Evolutionary conservation across 2,888 invertebrate species (phyloP), one percentile per base, ranked within the genome.

Genomic region (Chymomyza procnemis): DNA sequence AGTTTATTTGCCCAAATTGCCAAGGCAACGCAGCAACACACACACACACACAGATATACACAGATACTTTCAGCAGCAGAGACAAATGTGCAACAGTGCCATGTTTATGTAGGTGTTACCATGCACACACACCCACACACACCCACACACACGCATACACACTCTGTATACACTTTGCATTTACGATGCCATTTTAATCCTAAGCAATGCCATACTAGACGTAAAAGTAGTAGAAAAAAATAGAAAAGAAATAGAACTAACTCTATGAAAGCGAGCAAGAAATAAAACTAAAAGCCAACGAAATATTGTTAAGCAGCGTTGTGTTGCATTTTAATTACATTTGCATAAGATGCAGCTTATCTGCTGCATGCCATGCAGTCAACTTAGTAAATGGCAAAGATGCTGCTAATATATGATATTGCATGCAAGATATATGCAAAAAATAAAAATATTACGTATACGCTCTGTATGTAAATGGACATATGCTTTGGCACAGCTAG

Each of bases 291-390:
- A 18, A 64, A 57, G 21, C 30, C 22, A 59, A 41, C 50, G 62
- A 81, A 80, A 83, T 83, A 82, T 76, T 81, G 81, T 80, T 73
- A 80, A 81, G 79, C 68, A 72, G 80, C 69, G 74, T 80, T 71
- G 69, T 61, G 81, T 66, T 80, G 79, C 81, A 81, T 83, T 80
- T 82, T 81, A 81, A 81, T 81, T 81, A 81, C 81, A 81, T 81
- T 81, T 81, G 81, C 81, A 81, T 81, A 81, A 81, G 81, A 81
- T 69, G 71, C 83, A 81, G 81, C 81, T 81, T 81, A 81, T 81
- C 81, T 82, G 52, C 64, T 41, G 34, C 61, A 68, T 58, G 73
- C 61, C 61, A 56, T 19, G 18, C 34, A 62, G 21, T 56, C 18
- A 46, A 19, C 30, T 61, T 61, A 8, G 22, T 19, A 65, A 56